These are phyloP conservation scores for Uria aalge DNA, from an alignment of 2,113 vertebrate genomes.

Conservation along the genomic window DNA sequence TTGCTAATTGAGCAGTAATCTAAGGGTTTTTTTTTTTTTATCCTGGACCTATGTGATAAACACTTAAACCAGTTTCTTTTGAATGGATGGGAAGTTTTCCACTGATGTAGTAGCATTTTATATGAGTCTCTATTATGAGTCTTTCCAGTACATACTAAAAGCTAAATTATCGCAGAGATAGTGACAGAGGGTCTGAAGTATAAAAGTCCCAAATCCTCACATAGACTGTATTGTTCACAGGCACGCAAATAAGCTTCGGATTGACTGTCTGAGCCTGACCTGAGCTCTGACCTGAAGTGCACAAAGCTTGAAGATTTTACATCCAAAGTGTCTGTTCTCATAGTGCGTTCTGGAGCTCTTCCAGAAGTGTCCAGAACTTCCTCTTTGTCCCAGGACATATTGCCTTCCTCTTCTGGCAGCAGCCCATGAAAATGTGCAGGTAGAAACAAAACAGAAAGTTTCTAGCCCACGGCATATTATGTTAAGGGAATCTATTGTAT, in stretches of 20 bases:
- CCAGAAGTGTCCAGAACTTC: constrained; percentile 14
- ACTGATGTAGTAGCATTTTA: neutral
- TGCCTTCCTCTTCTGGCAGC: constrained; percentile 8
- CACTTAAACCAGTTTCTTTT: neutral
- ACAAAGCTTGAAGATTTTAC: neutral
- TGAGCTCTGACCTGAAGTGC: neutral
- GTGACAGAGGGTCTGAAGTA: neutral
- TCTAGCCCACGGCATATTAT: constrained; percentile 6
- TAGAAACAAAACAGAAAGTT: constrained; percentile 10
- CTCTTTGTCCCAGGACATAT: neutral
- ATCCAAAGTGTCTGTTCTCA: neutral
- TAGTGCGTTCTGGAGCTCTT: neutral
- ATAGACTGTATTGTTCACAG: neutral
- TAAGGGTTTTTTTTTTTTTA: neutral
- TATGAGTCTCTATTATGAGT: neutral
- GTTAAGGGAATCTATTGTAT: constrained; percentile 40
- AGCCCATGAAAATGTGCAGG: constrained; percentile 3
- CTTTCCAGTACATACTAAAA: neutral
- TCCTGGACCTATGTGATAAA: neutral
- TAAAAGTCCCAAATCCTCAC: neutral
- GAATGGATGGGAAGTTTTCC: neutral
- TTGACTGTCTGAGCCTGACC: neutral
- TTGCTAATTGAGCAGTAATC: neutral
- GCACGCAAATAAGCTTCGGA: neutral
- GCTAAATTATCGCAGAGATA: neutral